A percentile compares a stretch with the other conserved stretches of the same genome.
Conservation (phyloP, 2,113 vertebrate genomes). For the Ictalurus punctatus region DNA sequence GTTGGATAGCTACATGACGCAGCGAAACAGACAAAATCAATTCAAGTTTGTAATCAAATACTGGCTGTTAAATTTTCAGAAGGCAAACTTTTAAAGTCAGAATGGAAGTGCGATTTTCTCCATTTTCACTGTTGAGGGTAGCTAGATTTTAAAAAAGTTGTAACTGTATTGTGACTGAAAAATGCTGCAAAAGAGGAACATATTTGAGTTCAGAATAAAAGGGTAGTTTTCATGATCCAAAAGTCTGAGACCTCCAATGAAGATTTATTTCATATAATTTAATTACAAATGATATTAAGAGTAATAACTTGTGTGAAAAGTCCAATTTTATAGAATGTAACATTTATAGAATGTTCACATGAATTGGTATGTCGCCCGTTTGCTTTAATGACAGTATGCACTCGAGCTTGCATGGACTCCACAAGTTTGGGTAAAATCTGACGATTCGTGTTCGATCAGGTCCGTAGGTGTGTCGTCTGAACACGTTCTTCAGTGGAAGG, state of each 20-base stretch:
- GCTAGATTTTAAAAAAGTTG: neutral
- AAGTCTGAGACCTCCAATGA: neutral
- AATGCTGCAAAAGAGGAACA: neutral
- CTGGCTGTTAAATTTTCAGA: neutral
- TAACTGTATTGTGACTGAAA: neutral
- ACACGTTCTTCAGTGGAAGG: neutral
- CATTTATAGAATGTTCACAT: too few species aligned
- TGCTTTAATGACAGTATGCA: neutral
- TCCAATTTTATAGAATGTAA: neutral
- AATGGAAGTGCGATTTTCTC: neutral
- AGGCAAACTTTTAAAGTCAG: too few species aligned
- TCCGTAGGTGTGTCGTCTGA: neutral
- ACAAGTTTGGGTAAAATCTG: neutral
- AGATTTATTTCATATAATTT: neutral
- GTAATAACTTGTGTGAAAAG: neutral
- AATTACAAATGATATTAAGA: neutral
- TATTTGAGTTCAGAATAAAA: neutral
- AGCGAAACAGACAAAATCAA: neutral
- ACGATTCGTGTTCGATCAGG: neutral
- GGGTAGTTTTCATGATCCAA: neutral
- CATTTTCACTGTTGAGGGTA: neutral
- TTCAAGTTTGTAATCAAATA: neutral
- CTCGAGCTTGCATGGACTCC: neutral
- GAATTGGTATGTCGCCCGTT: neutral
- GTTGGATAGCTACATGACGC: neutral